Conservation (phyloP, 2,888 invertebrate species). For the Metallyticus violacea region DNA sequence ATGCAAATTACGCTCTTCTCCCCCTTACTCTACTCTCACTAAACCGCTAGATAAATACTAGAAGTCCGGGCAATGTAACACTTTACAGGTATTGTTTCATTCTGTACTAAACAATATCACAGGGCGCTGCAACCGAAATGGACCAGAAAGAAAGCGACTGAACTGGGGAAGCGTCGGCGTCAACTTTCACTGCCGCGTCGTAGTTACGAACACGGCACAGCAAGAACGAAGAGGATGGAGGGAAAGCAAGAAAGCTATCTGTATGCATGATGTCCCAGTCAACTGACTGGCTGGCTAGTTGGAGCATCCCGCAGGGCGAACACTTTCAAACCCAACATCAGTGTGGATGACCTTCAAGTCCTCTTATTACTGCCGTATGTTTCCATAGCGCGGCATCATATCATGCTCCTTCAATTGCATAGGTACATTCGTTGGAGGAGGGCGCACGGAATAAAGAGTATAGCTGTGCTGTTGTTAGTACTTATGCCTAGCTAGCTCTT, state of each 20-base stretch:
- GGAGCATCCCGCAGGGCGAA: slow-evolving; percentile 10
- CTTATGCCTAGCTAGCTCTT: too few species aligned
- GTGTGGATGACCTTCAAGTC: slow-evolving; percentile 5
- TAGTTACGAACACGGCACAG: too few species aligned
- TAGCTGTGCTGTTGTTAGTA: neutral
- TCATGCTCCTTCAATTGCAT: neutral
- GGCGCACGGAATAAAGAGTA: neutral
- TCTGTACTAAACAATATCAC: too few species aligned
- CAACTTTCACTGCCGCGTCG: neutral
- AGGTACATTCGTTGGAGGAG: neutral
- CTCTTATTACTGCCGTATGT: neutral
- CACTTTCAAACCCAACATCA: slow-evolving; percentile 1
- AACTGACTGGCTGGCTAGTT: neutral
- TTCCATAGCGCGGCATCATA: neutral
- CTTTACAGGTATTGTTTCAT: too few species aligned
- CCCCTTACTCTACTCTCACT: too few species aligned
- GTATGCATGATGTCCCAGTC: neutral
- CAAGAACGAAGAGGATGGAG: neutral
- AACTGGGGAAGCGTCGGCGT: too few species aligned
- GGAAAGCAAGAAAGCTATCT: too few species aligned
- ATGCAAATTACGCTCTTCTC: too few species aligned
- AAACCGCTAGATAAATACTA: too few species aligned
- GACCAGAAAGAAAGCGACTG: too few species aligned
- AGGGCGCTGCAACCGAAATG: too few species aligned
- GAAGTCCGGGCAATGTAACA: too few species aligned